A percentile compares a stretch with the other conserved stretches of the same genome.
phyloP scores from a whole-genome alignment of 37 sponge, comb jelly and placozoan genomes.

The Halichondria panicea region DNA sequence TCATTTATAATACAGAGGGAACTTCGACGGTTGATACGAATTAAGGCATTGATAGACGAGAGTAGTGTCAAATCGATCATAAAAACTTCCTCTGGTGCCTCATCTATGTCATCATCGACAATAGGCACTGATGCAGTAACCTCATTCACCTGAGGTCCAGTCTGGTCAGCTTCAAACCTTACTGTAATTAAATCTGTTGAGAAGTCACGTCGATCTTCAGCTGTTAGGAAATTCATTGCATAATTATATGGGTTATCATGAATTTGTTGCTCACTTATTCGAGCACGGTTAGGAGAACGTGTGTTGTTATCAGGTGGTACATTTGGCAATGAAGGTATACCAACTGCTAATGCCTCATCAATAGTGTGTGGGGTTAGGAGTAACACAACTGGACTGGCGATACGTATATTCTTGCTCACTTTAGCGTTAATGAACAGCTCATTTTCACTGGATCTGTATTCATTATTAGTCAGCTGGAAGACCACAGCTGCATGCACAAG shows the following conservation, averaged over 20 bases:
- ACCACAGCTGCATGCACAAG: background rate
- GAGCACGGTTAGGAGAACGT: too few relatives aligned
- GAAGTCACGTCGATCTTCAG: too few relatives aligned
- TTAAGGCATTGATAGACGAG: background rate
- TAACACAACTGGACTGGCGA: background rate
- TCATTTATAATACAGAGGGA: slow-evolving; percentile 9
- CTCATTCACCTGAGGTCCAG: background rate
- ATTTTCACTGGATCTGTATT: too few relatives aligned
- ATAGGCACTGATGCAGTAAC: background rate
- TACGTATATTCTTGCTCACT: background rate
- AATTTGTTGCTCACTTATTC: background rate
- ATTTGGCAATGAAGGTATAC: background rate
- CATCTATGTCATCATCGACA: slow-evolving; percentile 26
- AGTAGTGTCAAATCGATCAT: background rate
- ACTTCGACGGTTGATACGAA: background rate
- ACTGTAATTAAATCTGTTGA: background rate
- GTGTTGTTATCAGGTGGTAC: too few relatives aligned
- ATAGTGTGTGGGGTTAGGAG: background rate
- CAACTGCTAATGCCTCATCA: background rate
- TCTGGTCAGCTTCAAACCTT: background rate
- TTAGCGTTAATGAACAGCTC: too few relatives aligned
- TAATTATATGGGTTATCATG: background rate
- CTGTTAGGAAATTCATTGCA: too few relatives aligned
- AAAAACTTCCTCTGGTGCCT: slow-evolving; percentile 5
- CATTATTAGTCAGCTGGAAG: background rate